phyloP scores from a whole-genome alignment of 2,888 invertebrate species.

The Cheilosia soror region DNA sequence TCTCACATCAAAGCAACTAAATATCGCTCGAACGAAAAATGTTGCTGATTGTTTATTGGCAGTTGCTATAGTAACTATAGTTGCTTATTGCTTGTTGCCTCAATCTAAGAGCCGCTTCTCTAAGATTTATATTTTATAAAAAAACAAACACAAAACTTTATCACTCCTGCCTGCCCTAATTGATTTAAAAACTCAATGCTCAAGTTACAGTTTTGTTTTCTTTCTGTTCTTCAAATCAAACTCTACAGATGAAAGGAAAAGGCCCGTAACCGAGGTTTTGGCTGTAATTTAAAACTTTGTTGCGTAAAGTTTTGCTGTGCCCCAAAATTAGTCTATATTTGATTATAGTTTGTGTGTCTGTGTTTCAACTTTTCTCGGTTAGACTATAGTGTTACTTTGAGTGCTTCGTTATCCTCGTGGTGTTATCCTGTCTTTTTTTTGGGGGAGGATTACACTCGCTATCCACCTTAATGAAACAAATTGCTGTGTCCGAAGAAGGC shows the following conservation, averaged over 20 bases:
- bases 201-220: not conserved
- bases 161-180: not conserved
- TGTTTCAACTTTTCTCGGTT: not conserved
- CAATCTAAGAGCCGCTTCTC: no score
- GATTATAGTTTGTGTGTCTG: not conserved
- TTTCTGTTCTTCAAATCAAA: not conserved
- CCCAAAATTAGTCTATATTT: not conserved
- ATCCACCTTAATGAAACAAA: not conserved
- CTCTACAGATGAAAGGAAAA: not conserved
- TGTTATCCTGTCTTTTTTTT: not conserved
- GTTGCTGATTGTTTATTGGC: no score
- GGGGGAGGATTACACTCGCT: not conserved
- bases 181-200: not conserved
- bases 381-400: not conserved
- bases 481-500: not conserved
- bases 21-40: no score
- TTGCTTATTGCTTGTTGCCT: no score
- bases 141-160: not conserved
- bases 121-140: not conserved
- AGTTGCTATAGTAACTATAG: no score
- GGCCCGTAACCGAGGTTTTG: not conserved
- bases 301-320: not conserved
- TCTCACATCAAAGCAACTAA: no score
- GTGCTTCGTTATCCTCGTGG: not conserved
- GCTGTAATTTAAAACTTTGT: conserved; percentile 5